phyloP scores from a whole-genome alignment of 2,888 invertebrate genomes.

The Thyatira batis region DNA sequence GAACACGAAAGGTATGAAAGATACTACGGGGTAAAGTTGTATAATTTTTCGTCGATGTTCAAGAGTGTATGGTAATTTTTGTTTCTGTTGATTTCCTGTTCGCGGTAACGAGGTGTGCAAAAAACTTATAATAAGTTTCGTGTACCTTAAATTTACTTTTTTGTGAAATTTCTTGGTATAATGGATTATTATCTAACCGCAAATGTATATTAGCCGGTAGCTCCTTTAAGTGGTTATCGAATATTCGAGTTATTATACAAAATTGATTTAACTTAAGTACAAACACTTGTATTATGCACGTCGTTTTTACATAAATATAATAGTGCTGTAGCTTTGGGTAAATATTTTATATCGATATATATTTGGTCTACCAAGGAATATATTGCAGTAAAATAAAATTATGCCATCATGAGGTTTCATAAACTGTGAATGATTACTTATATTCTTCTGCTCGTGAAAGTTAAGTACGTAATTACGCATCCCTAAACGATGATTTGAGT shows the following conservation, averaged over 20 bases:
- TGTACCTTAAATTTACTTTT: neutral
- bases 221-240: neutral
- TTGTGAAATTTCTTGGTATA: neutral
- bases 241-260: no score
- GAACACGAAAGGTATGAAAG: neutral
- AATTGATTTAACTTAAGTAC: conserved; percentile 1
- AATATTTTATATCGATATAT: no score
- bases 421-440: conserved; percentile 25
- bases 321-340: no score
- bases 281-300: no score
- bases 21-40: neutral
- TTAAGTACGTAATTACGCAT: conserved; percentile 37
- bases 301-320: no score
- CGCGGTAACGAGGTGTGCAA: neutral
- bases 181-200: neutral
- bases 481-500: conserved; percentile 53
- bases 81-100: neutral
- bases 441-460: conserved; percentile 23
- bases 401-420: conserved; percentile 8
- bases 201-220: neutral
- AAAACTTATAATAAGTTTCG: neutral
- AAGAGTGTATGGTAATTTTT: neutral
- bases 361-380: no score
- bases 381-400: conserved; percentile 8
- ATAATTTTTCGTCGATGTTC: neutral